Base-by-base conservation (phyloP, 2,888 invertebrate species). In the Eupithecia vulgata region DNA sequence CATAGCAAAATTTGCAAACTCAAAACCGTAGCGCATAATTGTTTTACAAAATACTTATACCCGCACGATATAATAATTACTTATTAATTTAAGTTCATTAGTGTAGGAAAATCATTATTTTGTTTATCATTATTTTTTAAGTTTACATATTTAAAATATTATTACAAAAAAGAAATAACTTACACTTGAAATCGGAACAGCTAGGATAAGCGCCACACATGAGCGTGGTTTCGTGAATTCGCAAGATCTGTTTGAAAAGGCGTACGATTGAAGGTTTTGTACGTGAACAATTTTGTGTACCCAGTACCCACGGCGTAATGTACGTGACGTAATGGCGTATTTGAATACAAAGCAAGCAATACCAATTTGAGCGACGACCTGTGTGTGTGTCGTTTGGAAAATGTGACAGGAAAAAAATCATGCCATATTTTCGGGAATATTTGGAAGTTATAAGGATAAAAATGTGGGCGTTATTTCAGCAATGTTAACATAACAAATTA, bases 181-280 rank as follows among this genome's bases (percentile, higher is more conserved):
- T 52, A 52, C 48, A 48, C 48, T 52, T 10, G 21, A 52, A 21
- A 21, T n/a, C 48, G 10, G 1, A 10, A n/a, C 7, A 42, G 42
- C 42, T 45, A 45, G 4, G 0, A 8, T n/a, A 17, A 35, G 17
- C 34, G 15, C 17, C 35, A 15, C 62, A 61, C 61, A 10, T 35
- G 62, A 17, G 62, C 62, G 10, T 8, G 13, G 73, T 71, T 76
- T 73, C 73, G 75, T 69, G 59, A 35, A 77, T 73, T 78, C 73
- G 75, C 75, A 66, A 75, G 76, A 77, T 82, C 83, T 85, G 84
- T 86, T 86, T 84, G 74, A 67, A 81, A 77, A 67, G 62, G 62
- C 37, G 35, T 35, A 8, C 8, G 45, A 68, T 75, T 77, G 80
- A 82, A 81, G 85, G 83, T 82, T 79, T 79, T 67, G 64, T 73